Evolutionary conservation across 1,140 invertebrate species (phyloP).

Genomic region (Cotesia vestalis): DNA sequence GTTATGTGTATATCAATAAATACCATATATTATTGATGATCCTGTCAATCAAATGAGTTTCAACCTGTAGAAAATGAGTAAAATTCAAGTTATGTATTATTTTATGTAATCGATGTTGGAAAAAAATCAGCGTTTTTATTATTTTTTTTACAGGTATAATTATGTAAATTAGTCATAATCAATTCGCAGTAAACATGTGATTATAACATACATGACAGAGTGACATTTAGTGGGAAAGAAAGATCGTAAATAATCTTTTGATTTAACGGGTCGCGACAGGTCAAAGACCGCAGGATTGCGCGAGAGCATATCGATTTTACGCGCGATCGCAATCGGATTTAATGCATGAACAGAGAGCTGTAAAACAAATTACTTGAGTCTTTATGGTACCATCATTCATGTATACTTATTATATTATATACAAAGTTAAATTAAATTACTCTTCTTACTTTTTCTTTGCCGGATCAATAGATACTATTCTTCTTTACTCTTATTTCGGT

Average conservation of each 20-base stretch:
- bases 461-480: constrained; percentile 19
- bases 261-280: constrained; percentile 7
- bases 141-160: too few species aligned
- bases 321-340: constrained; percentile 25
- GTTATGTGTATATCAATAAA: not conserved
- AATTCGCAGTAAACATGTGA: too few species aligned
- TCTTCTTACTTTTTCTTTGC: constrained; percentile 3
- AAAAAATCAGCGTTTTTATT: not conserved
- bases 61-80: not conserved
- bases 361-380: not conserved
- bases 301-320: constrained; percentile 27
- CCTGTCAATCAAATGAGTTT: constrained; percentile 12
- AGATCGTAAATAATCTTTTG: not conserved
- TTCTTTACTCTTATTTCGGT: not conserved
- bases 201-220: not conserved
- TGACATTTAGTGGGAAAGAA: constrained; percentile 9
- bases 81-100: constrained; percentile 10
- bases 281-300: constrained; percentile 22
- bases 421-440: not conserved
- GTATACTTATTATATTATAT: not conserved
- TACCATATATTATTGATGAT: constrained; percentile 2
- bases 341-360: constrained; percentile 9
- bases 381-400: constrained; percentile 4
- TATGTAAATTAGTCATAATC: too few species aligned
- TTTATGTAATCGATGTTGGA: not conserved